Percentiles rank a stretch among this genome's conserved stretches.
Conservation (phyloP, 2,113 vertebrate genomes). For the Tauraco erythrolophus region DNA sequence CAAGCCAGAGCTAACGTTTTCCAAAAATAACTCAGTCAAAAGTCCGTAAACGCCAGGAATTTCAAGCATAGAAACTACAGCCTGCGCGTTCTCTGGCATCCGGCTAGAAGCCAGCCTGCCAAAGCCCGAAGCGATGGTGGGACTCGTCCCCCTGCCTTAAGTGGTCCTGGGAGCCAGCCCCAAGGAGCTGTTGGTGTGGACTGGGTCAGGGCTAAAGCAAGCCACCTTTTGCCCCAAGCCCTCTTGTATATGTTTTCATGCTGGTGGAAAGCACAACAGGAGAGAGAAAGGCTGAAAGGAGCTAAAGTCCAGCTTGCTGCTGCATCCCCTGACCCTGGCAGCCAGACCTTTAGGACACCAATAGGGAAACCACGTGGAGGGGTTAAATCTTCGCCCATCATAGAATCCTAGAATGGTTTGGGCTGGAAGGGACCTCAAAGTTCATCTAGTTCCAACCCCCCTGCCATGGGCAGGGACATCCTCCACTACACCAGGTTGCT, state of each 20-base stretch:
- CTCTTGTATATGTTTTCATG: neutral
- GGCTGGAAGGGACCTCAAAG: too few relatives aligned
- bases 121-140: neutral
- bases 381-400: neutral
- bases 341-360: neutral
- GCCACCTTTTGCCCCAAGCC: neutral
- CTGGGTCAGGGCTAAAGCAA: neutral
- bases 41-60: neutral
- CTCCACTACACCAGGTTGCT: too few relatives aligned
- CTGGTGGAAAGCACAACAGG: neutral
- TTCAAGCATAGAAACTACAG: neutral
- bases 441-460: too few relatives aligned
- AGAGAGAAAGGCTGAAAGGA: neutral
- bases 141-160: accelerated
- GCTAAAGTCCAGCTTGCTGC: neutral
- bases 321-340: neutral
- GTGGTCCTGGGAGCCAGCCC: neutral
- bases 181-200: neutral
- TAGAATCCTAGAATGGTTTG: too few relatives aligned
- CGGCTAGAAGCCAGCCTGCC: neutral
- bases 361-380: neutral
- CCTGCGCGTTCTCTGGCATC: accelerated
- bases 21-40: neutral
- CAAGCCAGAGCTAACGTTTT: neutral
- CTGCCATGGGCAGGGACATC: too few relatives aligned